A percentile compares a stretch with the other conserved stretches of the same genome.
Conservation (phyloP, 2,888 invertebrate genomes). For the Erebia epiphron region DNA sequence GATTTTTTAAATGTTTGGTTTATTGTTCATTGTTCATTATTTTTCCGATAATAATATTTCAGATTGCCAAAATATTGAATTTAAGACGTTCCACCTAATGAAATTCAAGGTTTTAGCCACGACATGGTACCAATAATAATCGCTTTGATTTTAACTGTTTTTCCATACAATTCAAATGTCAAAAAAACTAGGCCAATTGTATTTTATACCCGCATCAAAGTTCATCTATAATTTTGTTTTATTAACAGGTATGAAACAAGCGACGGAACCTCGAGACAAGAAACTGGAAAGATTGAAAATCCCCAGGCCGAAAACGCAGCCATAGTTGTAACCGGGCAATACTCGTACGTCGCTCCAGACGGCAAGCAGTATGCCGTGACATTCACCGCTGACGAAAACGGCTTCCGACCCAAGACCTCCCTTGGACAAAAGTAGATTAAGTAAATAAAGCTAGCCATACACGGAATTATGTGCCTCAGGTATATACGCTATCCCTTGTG, state of each 20-base stretch:
- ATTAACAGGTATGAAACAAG: constrained; percentile 84
- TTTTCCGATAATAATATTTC: too few species aligned
- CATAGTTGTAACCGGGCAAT: constrained; percentile 84
- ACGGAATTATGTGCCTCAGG: neutral
- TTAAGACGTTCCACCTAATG: too few species aligned
- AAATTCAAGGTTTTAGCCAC: too few species aligned
- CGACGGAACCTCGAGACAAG: constrained; percentile 85
- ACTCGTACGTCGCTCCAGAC: constrained; percentile 85
- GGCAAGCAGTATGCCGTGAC: constrained; percentile 85
- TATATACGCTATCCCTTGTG: neutral
- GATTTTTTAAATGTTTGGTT: too few species aligned
- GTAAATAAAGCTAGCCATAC: constrained; percentile 5
- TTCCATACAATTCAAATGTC: neutral
- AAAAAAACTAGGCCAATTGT: too few species aligned
- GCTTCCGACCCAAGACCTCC: constrained; percentile 82
- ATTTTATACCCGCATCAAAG: too few species aligned
- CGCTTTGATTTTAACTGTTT: neutral
- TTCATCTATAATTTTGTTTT: neutral
- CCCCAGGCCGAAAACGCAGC: constrained; percentile 85
- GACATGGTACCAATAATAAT: neutral
- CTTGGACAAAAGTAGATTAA: constrained; percentile 63
- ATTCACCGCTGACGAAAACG: constrained; percentile 85
- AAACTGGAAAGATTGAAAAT: constrained; percentile 85
- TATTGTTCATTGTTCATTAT: too few species aligned
- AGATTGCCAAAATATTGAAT: too few species aligned